phyloP scores from a whole-genome alignment of 2,797 vertebrate species.

The Xenops minutus region DNA sequence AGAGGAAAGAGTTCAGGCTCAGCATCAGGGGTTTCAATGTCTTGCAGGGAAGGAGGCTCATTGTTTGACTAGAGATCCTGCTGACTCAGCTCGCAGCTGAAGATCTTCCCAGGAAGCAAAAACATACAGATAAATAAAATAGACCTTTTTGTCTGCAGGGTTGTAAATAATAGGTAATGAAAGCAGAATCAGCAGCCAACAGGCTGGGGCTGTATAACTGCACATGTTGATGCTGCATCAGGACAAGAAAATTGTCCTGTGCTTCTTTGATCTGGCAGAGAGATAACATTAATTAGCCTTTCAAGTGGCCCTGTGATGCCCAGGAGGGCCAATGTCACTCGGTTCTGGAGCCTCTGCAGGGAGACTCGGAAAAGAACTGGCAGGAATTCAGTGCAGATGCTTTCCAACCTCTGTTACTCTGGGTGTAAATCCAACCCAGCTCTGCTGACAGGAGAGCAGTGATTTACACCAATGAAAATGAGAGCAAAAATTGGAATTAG shows the following conservation, averaged over 20 bases:
- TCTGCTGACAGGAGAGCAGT: background rate
- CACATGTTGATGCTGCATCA: background rate
- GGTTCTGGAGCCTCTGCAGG: conserved; percentile 6
- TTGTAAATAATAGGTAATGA: conserved; percentile 29
- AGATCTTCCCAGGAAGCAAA: background rate
- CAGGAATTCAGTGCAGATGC: conserved; percentile 14
- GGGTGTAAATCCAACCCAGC: conserved; percentile 28
- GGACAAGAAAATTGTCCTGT: background rate
- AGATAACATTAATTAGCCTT: conserved; percentile 1
- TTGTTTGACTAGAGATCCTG: background rate
- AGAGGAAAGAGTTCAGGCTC: background rate
- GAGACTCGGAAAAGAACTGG: background rate
- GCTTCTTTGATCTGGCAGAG: background rate
- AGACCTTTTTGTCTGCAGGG: background rate
- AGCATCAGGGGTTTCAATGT: background rate
- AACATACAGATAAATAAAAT: background rate
- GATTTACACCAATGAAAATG: background rate
- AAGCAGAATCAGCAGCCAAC: conserved; percentile 42
- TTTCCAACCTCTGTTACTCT: background rate
- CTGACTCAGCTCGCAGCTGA: conserved; percentile 36
- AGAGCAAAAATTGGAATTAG: background rate
- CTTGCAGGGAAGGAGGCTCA: background rate
- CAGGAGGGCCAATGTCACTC: background rate
- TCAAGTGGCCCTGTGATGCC: background rate
- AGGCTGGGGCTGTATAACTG: conserved; percentile 10